Evolutionary conservation across 2,797 vertebrate species (phyloP).

Genomic region (Urosaurus nigricauda): DNA sequence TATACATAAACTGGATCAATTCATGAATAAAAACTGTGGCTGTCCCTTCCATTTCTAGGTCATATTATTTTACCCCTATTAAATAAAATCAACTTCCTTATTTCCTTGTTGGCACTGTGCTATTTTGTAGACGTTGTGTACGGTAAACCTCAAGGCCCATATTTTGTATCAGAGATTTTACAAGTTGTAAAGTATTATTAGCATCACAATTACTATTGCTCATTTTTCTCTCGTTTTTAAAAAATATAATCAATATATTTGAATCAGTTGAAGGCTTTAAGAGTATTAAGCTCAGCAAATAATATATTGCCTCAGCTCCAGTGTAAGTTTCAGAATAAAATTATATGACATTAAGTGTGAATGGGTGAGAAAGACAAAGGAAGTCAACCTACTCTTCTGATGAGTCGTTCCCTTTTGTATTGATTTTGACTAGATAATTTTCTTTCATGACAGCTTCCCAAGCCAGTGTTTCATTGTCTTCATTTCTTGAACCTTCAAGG

Average conservation of each 20-base stretch:
- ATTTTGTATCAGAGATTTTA: not conserved
- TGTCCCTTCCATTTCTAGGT: not conserved
- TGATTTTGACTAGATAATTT: constrained; percentile 84
- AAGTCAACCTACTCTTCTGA: constrained; percentile 77
- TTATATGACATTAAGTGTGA: not conserved
- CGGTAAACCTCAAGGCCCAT: not conserved
- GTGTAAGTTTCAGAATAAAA: constrained; percentile 20
- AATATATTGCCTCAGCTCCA: not conserved
- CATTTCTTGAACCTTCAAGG: constrained; percentile 78
- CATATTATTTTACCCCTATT: not conserved
- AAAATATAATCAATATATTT: not conserved
- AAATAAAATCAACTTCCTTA: not conserved
- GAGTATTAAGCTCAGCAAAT: not conserved
- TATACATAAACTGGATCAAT: too few relatives aligned
- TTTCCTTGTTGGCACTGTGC: not conserved
- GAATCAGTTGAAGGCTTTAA: not conserved
- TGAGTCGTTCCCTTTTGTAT: constrained; percentile 76
- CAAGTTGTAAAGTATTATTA: not conserved
- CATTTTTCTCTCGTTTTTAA: not conserved
- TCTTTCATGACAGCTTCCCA: constrained; percentile 88
- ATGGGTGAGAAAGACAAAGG: not conserved
- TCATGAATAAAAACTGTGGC: not conserved
- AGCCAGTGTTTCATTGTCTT: constrained; percentile 82
- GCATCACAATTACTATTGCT: not conserved
- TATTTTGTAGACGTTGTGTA: not conserved